Base-by-base conservation (phyloP, 2,797 vertebrate species). In the Sternotherus odoratus region DNA sequence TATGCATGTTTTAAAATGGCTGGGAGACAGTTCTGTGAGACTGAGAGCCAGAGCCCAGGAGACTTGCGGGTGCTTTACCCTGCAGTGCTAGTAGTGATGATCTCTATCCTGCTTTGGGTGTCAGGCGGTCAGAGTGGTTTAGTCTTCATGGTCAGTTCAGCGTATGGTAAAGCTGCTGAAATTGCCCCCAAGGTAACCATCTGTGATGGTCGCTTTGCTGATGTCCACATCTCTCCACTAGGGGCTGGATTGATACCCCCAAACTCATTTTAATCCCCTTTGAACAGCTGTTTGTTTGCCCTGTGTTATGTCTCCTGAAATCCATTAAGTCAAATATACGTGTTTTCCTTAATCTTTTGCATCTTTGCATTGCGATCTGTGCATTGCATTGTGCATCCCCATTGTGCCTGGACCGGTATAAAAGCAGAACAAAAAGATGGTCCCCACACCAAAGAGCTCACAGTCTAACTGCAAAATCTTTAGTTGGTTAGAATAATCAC, bases 1-100 rank as follows among this genome's bases (percentile, higher is more conserved):
- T 69, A 51, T 0, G 0, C 39, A 30, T 43, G 46, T 0, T 0
- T 56, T 53, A 77, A 54, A 79, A 77, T 0, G 0, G 63, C 13
- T 26, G 79, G 57, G 11, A 77, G 48, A 49, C 5, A 4, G 82
- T 93, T 91, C 83, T 87, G 93, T 63, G 63, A 19, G n/a, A 7
- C n/a, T 36, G 88, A 91, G 84, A 51, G 77, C 80, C 0, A 0
- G 23, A 91, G 93, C 72, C 86, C 91, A 50, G n/a, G 10, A 26
- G 72, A 54, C n/a, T 36, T n/a, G 60, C 8, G 17, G 60, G 33
- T 66, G 60, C 13, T 11, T n/a, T n/a, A 66, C 12, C 33, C 33
- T 66, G n/a, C n/a, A 36, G 63, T 66, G 63, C 15, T n/a, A 63
- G 30, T 8, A 30, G 30, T 13, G 30, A 66, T 66, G 63, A 19